Percentiles rank a stretch among this genome's conserved stretches.
Conservation (phyloP, 2,797 vertebrate species). For the Microcaecilia unicolor region DNA sequence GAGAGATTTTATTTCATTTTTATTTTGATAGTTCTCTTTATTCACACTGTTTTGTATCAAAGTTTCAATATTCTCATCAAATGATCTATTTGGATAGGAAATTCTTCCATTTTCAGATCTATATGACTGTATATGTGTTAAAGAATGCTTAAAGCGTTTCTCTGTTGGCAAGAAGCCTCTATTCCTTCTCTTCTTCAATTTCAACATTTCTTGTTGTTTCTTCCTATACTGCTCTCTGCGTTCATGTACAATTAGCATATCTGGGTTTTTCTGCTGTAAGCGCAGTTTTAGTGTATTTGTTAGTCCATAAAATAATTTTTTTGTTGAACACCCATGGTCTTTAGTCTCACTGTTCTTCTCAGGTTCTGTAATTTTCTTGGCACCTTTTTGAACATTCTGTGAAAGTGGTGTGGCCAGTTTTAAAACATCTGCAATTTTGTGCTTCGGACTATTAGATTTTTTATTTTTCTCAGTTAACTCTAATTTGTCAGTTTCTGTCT, state of each 20-base stretch:
- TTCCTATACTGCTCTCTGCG: conserved; percentile 45
- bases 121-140: conserved; percentile 2
- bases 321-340: conserved; percentile 27
- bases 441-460: background rate
- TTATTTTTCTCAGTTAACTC: background rate
- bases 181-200: conserved; percentile 15
- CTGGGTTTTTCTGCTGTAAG: conserved; percentile 55
- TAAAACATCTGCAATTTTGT: background rate
- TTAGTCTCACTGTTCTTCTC: conserved; percentile 15
- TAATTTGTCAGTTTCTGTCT: background rate
- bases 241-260: conserved; percentile 44
- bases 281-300: conserved; percentile 75
- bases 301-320: conserved; percentile 65
- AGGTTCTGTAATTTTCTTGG: conserved; percentile 7
- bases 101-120: conserved; percentile 3
- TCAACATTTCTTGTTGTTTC: conserved; percentile 18
- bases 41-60: conserved; percentile 26
- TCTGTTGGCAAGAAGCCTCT: conserved; percentile 15
- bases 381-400: background rate
- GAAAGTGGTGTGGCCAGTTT: background rate
- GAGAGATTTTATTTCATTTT: background rate
- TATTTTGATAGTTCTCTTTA: background rate
- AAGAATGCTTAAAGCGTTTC: conserved; percentile 11
- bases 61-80: conserved; percentile 47
- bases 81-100: conserved; percentile 12